These are phyloP conservation scores for Apolygus lucorum DNA, from an alignment of 1,140 invertebrate species.

Conservation along the genomic window DNA sequence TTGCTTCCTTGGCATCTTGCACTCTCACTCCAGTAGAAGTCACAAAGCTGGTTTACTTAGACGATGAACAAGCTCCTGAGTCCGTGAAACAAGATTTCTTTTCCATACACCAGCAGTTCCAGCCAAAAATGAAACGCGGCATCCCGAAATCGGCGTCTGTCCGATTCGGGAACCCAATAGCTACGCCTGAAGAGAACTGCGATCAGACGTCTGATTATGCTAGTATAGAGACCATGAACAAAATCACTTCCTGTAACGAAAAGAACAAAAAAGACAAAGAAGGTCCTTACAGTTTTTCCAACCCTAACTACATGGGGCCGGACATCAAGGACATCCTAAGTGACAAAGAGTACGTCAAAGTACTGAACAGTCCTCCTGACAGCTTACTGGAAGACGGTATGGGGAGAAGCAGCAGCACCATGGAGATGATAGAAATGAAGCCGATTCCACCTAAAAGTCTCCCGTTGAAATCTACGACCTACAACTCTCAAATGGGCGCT, in stretches of 20 bases:
- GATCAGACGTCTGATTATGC: slow-evolving; percentile 67
- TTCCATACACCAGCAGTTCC: slow-evolving; percentile 35
- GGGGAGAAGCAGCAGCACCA: slow-evolving; percentile 33
- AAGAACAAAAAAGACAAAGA: slow-evolving; percentile 35
- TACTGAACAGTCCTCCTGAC: slow-evolving; percentile 37
- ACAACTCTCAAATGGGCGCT: slow-evolving; percentile 32
- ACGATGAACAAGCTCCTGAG: slow-evolving; percentile 45
- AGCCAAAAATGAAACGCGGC: slow-evolving; percentile 35
- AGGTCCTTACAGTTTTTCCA: slow-evolving; percentile 43
- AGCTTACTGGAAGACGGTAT: slow-evolving; percentile 36
- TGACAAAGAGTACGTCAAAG: slow-evolving; percentile 32
- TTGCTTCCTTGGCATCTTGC: slow-evolving; percentile 41
- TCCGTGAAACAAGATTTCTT: slow-evolving; percentile 32
- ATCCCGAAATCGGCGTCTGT: slow-evolving; percentile 53
- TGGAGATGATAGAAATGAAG: slow-evolving; percentile 36
- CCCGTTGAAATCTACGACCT: slow-evolving; percentile 35
- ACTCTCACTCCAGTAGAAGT: slow-evolving; percentile 56
- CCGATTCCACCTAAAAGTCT: slow-evolving; percentile 40
- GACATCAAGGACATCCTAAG: slow-evolving; percentile 45
- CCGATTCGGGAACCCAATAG: slow-evolving; percentile 43
- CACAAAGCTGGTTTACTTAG: slow-evolving; percentile 57
- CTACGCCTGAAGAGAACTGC: slow-evolving; percentile 53
- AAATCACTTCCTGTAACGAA: slow-evolving; percentile 40
- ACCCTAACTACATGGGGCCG: slow-evolving; percentile 62
- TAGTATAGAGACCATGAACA: slow-evolving; percentile 58